These are phyloP conservation scores for Geophilus truncorum DNA, from an alignment of 2,888 invertebrate species.

Conservation along the genomic window DNA sequence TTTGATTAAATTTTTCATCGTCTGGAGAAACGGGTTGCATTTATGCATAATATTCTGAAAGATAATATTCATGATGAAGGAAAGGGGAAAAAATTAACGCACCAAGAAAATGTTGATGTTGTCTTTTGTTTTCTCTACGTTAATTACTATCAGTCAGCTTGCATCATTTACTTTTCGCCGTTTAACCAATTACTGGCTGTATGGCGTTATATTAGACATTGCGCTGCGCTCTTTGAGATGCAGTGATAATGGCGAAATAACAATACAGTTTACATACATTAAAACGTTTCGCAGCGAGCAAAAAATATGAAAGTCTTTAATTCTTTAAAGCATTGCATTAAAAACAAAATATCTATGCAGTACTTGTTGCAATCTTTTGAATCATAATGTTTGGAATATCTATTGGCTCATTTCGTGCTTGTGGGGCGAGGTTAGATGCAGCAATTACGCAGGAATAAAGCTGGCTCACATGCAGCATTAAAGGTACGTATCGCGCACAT, in stretches of 20 bases:
- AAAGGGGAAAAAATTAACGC: not conserved
- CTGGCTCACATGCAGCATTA: no score
- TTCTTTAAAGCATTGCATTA: no score
- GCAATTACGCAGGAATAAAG: no score
- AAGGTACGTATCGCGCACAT: no score
- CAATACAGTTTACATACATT: not conserved
- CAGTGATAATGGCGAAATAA: not conserved
- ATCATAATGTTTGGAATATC: no score
- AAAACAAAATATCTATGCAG: no score
- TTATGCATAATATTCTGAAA: not conserved
- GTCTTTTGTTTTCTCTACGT: slow-evolving; percentile 9
- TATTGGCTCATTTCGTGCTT: no score
- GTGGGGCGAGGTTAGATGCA: no score
- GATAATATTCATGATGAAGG: not conserved
- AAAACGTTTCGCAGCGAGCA: not conserved
- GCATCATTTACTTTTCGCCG: slow-evolving; percentile 14
- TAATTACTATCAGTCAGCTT: slow-evolving; percentile 7
- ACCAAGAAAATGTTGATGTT: not conserved
- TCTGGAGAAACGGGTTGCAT: not conserved
- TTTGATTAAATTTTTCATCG: not conserved
- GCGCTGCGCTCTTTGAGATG: not conserved
- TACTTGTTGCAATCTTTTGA: no score
- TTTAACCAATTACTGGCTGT: not conserved
- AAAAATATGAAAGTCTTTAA: no score
- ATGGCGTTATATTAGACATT: slow-evolving; percentile 10